Base-by-base conservation (phyloP, 1,140 invertebrate species). In the Tetragnatha versicolor region DNA sequence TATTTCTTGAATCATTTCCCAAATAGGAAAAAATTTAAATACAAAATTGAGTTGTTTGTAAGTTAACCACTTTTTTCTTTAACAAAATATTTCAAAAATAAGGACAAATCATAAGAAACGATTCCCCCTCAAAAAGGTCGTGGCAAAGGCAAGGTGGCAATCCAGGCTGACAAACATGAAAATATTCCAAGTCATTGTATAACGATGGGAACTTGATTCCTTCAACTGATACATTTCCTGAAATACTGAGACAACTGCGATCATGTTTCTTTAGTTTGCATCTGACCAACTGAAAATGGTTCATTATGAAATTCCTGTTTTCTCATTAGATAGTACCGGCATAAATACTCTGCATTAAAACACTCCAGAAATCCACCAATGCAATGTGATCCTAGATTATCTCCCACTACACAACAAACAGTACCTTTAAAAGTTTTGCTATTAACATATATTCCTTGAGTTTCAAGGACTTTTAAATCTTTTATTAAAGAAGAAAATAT, bases 101-200 rank as follows among this genome's bases (percentile, higher is more conserved):
- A 20, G 22, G 29, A n/a, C 3, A 73, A n/a, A 42, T 73, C 69
- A 60, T 73, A 58, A 10, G 68, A 49, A 3, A 58, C 31, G 5
- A 73, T 20, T 58, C 69, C n/a, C n/a, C 69, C 42, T 73, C 69
- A 33, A 55, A 58, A 20, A 73, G 25, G 27, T 55, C 69, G 20
- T 73, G 49, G 14, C 29, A 49, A 27, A 73, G 42, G 25, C 69
- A 73, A 29, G 49, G 69, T 17, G 69, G 31, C 20, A 58, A 49
- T 35, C n/a, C 53, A 27, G 69, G 49, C 1, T 25, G 12, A 73
- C 69, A 37, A 73, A 73, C 69, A 39, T 58, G 69, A 27, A 35
- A 73, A 60, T 73, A 35, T 20, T 33, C n/a, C n/a, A 55, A 42
- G 2, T 39, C n/a, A 17, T 73, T 73, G 22, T 35, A 73, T 10